Evolutionary conservation across 2,888 invertebrate species (phyloP), one percentile per base, ranked within the genome.

Genomic region (Orthonevra nobilis): DNA sequence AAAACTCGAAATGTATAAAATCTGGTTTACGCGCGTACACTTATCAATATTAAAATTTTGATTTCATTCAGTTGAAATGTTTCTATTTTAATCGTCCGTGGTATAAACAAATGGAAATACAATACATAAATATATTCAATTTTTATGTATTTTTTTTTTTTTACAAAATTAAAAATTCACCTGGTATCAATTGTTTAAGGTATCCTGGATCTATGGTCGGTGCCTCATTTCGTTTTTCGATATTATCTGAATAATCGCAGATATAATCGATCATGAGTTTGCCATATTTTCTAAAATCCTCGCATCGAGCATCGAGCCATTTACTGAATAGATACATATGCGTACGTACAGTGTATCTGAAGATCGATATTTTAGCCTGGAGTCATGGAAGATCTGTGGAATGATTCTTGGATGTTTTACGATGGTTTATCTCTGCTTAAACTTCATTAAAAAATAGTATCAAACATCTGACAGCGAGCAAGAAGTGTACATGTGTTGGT

Each of bases 261-360:
- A 96, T 95, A 86, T 94, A 95, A 87, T 96, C 95, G 74, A 96
- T 92, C 93, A 95, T 94, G 86, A 94, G 92, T 87, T 94, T 94
- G 14, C 95, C 95, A 68, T 93, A 91, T 63, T 89, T 89, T 60
- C 94, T 91, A 88, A 96, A 95, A 83, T 94, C 93, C 84, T 93
- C 91, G 40, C 6, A 20, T n/a, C n/a, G n/a, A 19, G 38, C 23
- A 38, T 15, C 7, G 7, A 19, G 54, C 23, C 10, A 7, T 28
- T 52, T 52, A 12, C 40, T 32, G 40, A 40, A 40, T 56, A 32
- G 3, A 4, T 23, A 46, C 19, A 40, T 28, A 6, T 4, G 15
- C 36, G 4, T 15, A 36, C n/a, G 28, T 10, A 14, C 20, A 34
- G 54, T 19, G 28, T 30, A 38, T 30, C 30, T 19, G 23, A 26